These are phyloP conservation scores for Apis dorsata DNA, from an alignment of 1,140 invertebrate species.

Conservation along the genomic window DNA sequence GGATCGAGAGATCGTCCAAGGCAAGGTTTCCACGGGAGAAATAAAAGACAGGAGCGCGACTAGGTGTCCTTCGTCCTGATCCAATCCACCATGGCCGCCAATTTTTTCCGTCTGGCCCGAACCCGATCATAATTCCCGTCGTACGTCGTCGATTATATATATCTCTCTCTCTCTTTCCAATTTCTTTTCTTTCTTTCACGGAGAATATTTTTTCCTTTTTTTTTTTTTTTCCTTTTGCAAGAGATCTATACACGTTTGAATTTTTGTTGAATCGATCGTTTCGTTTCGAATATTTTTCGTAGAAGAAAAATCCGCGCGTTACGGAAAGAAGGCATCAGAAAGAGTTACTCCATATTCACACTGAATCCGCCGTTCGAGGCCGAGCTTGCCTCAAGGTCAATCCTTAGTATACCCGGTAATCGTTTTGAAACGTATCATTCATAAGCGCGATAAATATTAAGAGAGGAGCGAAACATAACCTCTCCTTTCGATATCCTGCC, in stretches of 20 bases:
- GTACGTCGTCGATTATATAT: background rate
- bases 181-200: too few species aligned
- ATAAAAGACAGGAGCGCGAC: background rate
- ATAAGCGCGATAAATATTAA: background rate
- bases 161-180: background rate
- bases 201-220: too few species aligned
- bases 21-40: conserved; percentile 4
- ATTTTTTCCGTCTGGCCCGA: conserved; percentile 48
- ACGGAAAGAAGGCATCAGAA: background rate
- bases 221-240: too few species aligned
- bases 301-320: background rate
- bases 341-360: background rate
- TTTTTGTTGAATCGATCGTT: too few species aligned
- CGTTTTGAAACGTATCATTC: background rate
- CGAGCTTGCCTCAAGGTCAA: background rate
- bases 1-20: background rate
- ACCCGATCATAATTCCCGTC: conserved; percentile 52
- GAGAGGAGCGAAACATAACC: background rate
- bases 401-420: background rate
- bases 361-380: background rate
- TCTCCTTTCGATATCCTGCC: background rate
- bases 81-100: conserved; percentile 44
- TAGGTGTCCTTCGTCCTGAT: conserved; percentile 47
- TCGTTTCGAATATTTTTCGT: too few species aligned
- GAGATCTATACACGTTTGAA: too few species aligned